Evolutionary conservation across 2,888 invertebrate genomes (phyloP).

Genomic region (Ophion ellenae): DNA sequence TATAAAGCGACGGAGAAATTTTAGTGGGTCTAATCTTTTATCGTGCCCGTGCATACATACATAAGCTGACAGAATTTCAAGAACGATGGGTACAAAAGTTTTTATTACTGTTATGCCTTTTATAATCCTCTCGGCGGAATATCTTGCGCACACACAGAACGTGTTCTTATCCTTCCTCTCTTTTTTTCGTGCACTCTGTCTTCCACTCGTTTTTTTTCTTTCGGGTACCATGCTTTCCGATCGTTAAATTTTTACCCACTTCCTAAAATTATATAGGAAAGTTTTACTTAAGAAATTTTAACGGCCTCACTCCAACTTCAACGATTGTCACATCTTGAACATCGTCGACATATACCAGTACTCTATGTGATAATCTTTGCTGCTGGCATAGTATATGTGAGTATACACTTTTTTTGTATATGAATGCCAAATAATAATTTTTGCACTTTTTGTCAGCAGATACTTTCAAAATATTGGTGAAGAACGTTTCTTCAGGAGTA

Average conservation of each 20-base stretch:
- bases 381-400: neutral
- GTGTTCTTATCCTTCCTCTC: neutral
- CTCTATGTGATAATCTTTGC: neutral
- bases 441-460: neutral
- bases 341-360: neutral
- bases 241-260: slow-evolving; percentile 16
- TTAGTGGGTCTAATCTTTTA: slow-evolving; percentile 51
- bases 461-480: neutral
- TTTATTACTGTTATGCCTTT: slow-evolving; percentile 60
- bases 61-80: slow-evolving; percentile 4
- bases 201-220: slow-evolving; percentile 21
- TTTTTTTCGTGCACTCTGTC: neutral
- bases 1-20: slow-evolving; percentile 28
- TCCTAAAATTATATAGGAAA: slow-evolving; percentile 2
- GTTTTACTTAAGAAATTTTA: slow-evolving; percentile 50
- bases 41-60: slow-evolving; percentile 4
- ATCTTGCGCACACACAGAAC: slow-evolving; percentile 15
- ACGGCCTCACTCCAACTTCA: slow-evolving; percentile 44
- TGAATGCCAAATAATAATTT: neutral
- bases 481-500: neutral
- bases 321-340: slow-evolving; percentile 39
- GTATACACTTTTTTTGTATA: neutral
- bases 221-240: neutral
- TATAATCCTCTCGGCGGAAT: slow-evolving; percentile 48
- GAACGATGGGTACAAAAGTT: slow-evolving; percentile 49